Conservation (phyloP, 2,797 vertebrate genomes). For the Brachymystax lenok region DNA sequence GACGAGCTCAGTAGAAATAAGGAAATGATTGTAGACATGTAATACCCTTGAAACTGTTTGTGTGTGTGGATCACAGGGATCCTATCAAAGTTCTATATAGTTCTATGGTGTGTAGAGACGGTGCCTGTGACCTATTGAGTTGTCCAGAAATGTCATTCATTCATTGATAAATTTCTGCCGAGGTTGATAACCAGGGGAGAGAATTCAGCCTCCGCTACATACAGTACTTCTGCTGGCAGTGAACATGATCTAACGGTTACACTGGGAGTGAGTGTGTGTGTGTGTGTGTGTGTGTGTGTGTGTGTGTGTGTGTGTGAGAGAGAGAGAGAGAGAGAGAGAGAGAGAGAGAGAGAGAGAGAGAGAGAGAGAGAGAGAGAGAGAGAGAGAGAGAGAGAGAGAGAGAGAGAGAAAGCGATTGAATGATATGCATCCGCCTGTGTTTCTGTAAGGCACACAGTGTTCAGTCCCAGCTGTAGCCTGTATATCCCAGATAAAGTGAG, state of each 20-base stretch:
- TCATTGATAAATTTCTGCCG: slow-evolving; percentile 42
- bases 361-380: too few relatives aligned
- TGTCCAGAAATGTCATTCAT: slow-evolving; percentile 9
- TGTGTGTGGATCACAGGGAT: not conserved
- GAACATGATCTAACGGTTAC: slow-evolving; percentile 10
- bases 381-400: not conserved
- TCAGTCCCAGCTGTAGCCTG: not conserved
- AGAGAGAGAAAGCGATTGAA: slow-evolving; percentile 1
- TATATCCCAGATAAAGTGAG: not conserved
- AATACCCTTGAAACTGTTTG: slow-evolving; percentile 31
- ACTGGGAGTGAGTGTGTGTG: too few relatives aligned
- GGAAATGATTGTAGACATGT: not conserved
- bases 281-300: too few relatives aligned
- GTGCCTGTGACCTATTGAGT: slow-evolving; percentile 1
- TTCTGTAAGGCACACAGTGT: slow-evolving; percentile 1
- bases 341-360: too few relatives aligned
- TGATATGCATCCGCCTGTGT: slow-evolving; percentile 1
- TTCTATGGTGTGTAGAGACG: too few relatives aligned
- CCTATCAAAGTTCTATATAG: too few relatives aligned
- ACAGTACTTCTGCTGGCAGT: slow-evolving; percentile 3
- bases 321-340: too few relatives aligned
- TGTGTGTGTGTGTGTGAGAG: not conserved
- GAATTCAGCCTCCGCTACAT: not conserved
- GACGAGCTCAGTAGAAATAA: slow-evolving; percentile 12
- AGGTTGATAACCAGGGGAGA: slow-evolving; percentile 22